Evolutionary conservation across 1,140 invertebrate genomes (phyloP).

Genomic region (Diachasma alloeum): DNA sequence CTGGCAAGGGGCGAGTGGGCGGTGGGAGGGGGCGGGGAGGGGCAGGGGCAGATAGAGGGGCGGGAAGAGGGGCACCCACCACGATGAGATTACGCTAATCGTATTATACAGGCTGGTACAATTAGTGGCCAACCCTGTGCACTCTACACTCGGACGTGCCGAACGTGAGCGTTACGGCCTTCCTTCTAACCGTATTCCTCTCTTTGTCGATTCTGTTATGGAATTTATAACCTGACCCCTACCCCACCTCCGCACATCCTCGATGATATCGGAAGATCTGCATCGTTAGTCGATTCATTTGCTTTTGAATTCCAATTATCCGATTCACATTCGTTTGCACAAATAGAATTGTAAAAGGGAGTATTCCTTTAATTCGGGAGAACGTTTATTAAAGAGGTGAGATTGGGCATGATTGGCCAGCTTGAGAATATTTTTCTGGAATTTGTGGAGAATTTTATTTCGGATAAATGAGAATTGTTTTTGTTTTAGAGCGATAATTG

Average conservation of each 20-base stretch:
- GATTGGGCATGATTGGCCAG: neutral
- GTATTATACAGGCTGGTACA: constrained; percentile 53
- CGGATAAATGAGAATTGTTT: no score
- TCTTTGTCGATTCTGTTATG: constrained; percentile 8
- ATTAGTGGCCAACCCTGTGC: constrained; percentile 43
- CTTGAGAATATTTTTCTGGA: neutral
- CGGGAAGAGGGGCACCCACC: neutral
- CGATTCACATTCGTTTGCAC: neutral
- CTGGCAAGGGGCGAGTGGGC: neutral
- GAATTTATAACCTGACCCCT: neutral
- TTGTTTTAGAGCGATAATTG: no score
- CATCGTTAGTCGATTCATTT: constrained; percentile 4
- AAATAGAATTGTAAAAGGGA: neutral
- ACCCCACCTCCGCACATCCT: neutral
- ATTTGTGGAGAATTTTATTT: no score
- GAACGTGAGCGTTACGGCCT: constrained; percentile 24
- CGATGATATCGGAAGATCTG: neutral
- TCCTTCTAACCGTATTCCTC: neutral
- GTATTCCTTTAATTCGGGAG: neutral
- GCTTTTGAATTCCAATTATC: constrained; percentile 7
- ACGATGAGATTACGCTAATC: constrained; percentile 57
- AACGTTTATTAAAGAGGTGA: neutral
- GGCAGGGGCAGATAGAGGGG: neutral
- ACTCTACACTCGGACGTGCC: constrained; percentile 15
- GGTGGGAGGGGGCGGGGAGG: neutral